Evolutionary conservation across 2,888 invertebrate species (phyloP).

Genomic region (Platycnemis pennipes): DNA sequence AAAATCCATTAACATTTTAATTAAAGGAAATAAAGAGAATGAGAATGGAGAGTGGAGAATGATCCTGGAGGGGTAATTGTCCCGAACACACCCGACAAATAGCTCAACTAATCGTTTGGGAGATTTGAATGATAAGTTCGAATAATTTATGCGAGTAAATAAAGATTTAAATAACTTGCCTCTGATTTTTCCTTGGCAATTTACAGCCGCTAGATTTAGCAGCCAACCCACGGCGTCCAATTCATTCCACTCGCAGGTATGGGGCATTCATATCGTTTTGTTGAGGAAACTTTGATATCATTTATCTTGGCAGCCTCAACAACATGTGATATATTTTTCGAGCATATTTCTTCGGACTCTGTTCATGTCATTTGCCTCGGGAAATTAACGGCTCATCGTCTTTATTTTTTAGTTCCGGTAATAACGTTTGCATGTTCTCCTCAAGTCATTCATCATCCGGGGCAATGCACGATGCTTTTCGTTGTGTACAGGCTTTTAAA

Average conservation of each 20-base stretch:
- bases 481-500: slow-evolving; percentile 2
- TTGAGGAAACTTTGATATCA: background rate
- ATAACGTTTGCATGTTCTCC: background rate
- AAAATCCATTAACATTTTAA: slow-evolving; percentile 66
- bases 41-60: background rate
- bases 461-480: background rate
- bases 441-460: background rate
- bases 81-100: background rate
- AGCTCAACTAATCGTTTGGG: background rate
- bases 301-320: background rate
- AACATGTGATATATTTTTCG: background rate
- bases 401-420: background rate
- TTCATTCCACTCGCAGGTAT: background rate
- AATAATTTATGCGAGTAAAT: slow-evolving; percentile 31
- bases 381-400: background rate
- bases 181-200: background rate
- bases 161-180: background rate
- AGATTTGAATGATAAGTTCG: slow-evolving; percentile 40
- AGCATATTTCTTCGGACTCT: background rate
- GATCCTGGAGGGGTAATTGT: background rate
- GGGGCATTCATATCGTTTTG: background rate
- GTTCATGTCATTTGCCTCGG: background rate
- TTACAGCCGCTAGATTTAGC: background rate
- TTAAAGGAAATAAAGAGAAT: slow-evolving; percentile 35
- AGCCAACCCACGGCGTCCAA: background rate